Percentiles rank a stretch among this genome's conserved stretches.
Conservation (phyloP, 2,888 invertebrate species). For the Neuroscelio doddi region DNA sequence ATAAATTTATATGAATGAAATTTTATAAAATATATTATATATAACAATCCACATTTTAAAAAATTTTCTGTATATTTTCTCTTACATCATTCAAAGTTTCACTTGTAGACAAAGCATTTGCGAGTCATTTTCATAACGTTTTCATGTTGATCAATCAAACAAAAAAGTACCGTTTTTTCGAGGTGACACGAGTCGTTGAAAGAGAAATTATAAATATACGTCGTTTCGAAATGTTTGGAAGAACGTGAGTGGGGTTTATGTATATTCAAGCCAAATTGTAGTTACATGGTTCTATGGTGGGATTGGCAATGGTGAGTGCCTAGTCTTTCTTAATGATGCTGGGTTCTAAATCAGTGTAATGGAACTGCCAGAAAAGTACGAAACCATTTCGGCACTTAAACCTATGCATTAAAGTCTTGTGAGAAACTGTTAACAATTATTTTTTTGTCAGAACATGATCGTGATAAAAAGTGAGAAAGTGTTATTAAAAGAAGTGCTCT, state of each 20-base stretch:
- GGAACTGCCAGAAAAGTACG: constrained; percentile 9
- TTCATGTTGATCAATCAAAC: constrained; percentile 19
- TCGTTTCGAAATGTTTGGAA: constrained; percentile 32
- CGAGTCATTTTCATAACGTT: no score
- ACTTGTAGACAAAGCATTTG: constrained; percentile 17
- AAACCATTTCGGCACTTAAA: no score
- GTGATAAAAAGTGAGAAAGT: neutral
- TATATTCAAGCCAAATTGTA: constrained; percentile 6
- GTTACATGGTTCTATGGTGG: constrained; percentile 19
- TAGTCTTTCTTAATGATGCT: constrained; percentile 18
- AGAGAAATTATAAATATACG: constrained; percentile 31
- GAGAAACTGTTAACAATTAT: no score
- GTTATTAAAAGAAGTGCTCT: no score
- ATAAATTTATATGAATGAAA: no score
- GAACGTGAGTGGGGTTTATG: constrained; percentile 28
- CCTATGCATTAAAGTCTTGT: no score
- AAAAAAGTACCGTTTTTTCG: constrained; percentile 16
- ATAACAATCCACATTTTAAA: no score
- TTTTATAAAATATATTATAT: no score
- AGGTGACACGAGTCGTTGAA: constrained; percentile 12
- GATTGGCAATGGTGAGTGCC: constrained; percentile 4
- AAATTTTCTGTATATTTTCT: no score
- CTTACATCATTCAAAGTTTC: constrained; percentile 35
- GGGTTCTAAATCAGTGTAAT: neutral
- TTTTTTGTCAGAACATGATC: no score